phyloP scores from a whole-genome alignment of 2,888 invertebrate genomes.

The Hermaeophaga mercurialis region DNA sequence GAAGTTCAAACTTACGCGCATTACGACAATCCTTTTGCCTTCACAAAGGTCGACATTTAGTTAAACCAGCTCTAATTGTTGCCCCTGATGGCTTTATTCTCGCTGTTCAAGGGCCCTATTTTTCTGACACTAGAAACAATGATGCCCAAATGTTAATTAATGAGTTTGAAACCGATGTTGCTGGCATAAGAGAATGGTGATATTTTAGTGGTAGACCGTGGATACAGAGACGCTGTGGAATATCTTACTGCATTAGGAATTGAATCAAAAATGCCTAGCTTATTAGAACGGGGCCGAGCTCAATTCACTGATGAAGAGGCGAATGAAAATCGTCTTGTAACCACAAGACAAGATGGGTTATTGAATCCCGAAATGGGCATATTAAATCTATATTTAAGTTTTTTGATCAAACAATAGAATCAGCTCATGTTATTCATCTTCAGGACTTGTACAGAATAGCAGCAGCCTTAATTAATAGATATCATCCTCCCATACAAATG shows the following conservation, averaged over 20 bases:
- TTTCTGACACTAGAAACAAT: too few relatives aligned
- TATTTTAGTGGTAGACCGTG: slow-evolving; percentile 14
- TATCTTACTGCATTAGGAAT: neutral
- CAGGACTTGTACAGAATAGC: neutral
- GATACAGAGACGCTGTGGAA: slow-evolving; percentile 8
- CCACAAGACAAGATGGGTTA: slow-evolving; percentile 22
- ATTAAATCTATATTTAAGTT: slow-evolving; percentile 5
- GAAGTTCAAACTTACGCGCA: too few relatives aligned
- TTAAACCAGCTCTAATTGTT: too few relatives aligned
- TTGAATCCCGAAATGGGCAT: slow-evolving; percentile 20
- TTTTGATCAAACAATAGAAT: neutral
- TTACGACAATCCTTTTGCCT: too few relatives aligned
- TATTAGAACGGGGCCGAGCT: neutral
- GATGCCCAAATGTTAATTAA: slow-evolving; percentile 11
- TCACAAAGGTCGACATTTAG: too few relatives aligned
- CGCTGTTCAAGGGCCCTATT: too few relatives aligned
- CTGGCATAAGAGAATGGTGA: slow-evolving; percentile 2
- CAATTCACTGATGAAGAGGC: slow-evolving; percentile 6
- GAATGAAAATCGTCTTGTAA: slow-evolving; percentile 14
- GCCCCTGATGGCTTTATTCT: too few relatives aligned
- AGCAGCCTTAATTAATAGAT: neutral
- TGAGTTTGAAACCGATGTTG: slow-evolving; percentile 7
- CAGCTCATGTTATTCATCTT: neutral
- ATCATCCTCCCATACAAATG: neutral
- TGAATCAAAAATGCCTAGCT: neutral